Percentiles rank a stretch among this genome's conserved stretches.
Evolutionary conservation across 1,140 invertebrate genomes (phyloP).

Genomic region (Dryas iulia): DNA sequence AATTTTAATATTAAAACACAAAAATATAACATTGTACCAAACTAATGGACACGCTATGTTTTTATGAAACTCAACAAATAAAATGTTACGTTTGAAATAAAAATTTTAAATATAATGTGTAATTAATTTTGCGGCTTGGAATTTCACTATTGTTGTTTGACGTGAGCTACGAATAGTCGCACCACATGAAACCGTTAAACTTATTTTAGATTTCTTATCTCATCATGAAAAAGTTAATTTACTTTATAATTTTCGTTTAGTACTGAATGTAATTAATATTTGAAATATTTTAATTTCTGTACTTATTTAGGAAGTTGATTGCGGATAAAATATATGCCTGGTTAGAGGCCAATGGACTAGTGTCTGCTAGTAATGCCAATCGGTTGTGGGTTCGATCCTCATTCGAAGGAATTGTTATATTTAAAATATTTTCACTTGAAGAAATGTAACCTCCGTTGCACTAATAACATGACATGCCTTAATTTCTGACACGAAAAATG

Average conservation of each 20-base stretch:
- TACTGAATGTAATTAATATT: neutral
- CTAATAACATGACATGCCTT: no score
- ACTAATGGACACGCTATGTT: neutral
- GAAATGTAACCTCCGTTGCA: no score
- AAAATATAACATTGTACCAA: neutral
- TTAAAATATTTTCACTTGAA: no score
- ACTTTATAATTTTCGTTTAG: neutral
- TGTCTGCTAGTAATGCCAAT: no score
- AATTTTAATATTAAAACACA: no score
- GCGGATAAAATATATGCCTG: neutral
- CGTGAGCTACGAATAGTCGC: neutral
- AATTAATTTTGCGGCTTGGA: constrained; percentile 1
- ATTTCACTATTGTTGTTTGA: neutral
- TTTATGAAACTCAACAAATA: neutral
- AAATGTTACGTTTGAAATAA: neutral
- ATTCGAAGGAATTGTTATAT: no score
- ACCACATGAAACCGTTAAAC: neutral
- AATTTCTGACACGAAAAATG: no score
- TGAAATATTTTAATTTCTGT: no score
- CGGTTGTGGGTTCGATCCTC: no score
- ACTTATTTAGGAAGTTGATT: neutral
- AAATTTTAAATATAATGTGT: constrained; percentile 1
- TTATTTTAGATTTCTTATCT: neutral
- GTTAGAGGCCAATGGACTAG: no score
- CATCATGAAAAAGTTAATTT: neutral